phyloP scores from a whole-genome alignment of 2,797 vertebrate species.

The Ambastaia sidthimunki region DNA sequence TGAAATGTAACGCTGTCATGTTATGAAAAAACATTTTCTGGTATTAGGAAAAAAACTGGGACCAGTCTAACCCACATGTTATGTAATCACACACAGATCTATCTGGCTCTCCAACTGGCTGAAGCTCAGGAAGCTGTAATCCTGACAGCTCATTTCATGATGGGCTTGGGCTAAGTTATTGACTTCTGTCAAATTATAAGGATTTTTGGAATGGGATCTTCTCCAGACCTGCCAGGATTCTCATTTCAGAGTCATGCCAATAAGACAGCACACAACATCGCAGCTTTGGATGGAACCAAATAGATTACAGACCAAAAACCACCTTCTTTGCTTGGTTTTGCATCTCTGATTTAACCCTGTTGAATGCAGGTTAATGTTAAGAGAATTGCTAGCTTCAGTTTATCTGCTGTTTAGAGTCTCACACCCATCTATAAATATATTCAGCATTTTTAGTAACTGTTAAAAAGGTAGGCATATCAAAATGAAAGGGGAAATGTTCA shows the following conservation, averaged over 20 bases:
- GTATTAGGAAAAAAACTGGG: neutral
- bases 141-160: constrained; percentile 23
- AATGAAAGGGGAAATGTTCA: neutral
- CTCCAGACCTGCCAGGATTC: constrained; percentile 55
- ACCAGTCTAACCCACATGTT: constrained; percentile 17
- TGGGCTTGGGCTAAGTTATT: constrained; percentile 55
- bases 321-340: constrained; percentile 25
- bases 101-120: constrained; percentile 6
- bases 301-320: constrained; percentile 23
- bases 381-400: neutral
- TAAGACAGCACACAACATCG: neutral
- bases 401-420: neutral
- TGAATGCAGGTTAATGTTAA: neutral
- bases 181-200: constrained; percentile 58
- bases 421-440: neutral
- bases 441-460: neutral
- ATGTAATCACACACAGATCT: constrained; percentile 13
- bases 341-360: neutral
- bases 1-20: constrained; percentile 22
- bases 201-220: constrained; percentile 46
- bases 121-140: constrained; percentile 18
- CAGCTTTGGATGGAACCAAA: constrained; percentile 2
- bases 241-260: neutral
- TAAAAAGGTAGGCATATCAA: too few relatives aligned
- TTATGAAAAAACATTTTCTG: neutral